Conservation (phyloP, 2,113 vertebrate species). For the Ciconia boyciana region DNA sequence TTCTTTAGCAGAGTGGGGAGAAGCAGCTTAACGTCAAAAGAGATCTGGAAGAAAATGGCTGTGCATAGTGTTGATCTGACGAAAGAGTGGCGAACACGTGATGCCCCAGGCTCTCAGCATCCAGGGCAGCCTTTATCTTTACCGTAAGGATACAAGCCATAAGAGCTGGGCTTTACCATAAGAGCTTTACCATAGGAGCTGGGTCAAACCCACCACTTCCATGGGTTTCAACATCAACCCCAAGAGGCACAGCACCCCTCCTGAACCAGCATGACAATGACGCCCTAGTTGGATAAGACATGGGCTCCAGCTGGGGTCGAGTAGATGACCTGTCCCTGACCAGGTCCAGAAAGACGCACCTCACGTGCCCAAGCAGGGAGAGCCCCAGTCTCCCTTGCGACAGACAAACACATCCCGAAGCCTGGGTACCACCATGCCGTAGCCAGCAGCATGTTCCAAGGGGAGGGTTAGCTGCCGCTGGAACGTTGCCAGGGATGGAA, state of each 20-base stretch:
- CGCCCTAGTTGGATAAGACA: not conserved
- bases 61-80: not conserved
- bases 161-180: not conserved
- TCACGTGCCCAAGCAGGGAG: not conserved
- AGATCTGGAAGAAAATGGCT: not conserved
- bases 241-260: not conserved
- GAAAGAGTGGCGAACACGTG: not conserved
- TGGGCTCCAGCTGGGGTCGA: accelerated
- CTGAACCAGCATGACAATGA: not conserved
- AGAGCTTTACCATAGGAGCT: not conserved
- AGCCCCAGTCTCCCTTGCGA: not conserved
- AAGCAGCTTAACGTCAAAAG: not conserved
- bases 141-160: not conserved
- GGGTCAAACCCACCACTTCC: not conserved
- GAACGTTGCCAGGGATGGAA: not conserved
- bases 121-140: not conserved
- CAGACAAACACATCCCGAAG: not conserved
- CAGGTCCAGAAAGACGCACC: not conserved
- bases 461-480: not conserved
- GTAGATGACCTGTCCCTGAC: not conserved
- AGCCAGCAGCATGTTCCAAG: not conserved
- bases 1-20: not conserved
- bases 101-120: not conserved
- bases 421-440: accelerated
- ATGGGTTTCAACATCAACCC: not conserved